These are phyloP conservation scores for Pseudanteris insignis DNA, from an alignment of 2,888 invertebrate species.

Conservation along the genomic window DNA sequence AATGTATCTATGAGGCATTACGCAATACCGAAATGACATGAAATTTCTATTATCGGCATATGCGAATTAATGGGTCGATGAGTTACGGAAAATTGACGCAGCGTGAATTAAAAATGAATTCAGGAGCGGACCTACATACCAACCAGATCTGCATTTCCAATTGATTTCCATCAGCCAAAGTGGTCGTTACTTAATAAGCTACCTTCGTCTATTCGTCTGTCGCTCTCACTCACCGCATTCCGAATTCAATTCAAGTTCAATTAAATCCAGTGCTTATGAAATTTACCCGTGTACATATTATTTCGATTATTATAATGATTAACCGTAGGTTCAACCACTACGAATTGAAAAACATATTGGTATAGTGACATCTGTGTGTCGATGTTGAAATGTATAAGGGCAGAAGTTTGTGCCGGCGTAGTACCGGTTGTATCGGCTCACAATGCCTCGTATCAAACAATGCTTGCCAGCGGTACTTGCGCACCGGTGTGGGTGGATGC, in stretches of 20 bases:
- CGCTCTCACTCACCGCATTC: too few relatives aligned
- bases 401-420: constrained; percentile 60
- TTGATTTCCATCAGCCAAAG: too few relatives aligned
- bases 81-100: background rate
- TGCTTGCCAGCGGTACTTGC: constrained; percentile 60
- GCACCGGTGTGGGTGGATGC: constrained; percentile 63
- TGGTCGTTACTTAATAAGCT: too few relatives aligned
- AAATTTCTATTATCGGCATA: constrained; percentile 42
- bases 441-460: constrained; percentile 66
- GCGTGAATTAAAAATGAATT: constrained; percentile 11
- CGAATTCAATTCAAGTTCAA: background rate
- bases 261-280: background rate
- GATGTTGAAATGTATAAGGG: constrained; percentile 45
- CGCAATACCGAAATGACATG: constrained; percentile 30
- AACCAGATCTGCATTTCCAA: too few relatives aligned
- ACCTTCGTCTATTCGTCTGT: too few relatives aligned
- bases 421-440: constrained; percentile 63
- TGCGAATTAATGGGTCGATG: constrained; percentile 15
- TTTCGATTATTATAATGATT: constrained; percentile 66
- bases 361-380: constrained; percentile 46
- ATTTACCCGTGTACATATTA: too few relatives aligned
- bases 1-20: constrained; percentile 36
- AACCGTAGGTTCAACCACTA: constrained; percentile 54
- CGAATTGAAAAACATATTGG: constrained; percentile 44
- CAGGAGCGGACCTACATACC: too few relatives aligned